These are phyloP conservation scores for Thalassarche chlororhynchos DNA, from an alignment of 2,113 vertebrate genomes.

Conservation along the genomic window DNA sequence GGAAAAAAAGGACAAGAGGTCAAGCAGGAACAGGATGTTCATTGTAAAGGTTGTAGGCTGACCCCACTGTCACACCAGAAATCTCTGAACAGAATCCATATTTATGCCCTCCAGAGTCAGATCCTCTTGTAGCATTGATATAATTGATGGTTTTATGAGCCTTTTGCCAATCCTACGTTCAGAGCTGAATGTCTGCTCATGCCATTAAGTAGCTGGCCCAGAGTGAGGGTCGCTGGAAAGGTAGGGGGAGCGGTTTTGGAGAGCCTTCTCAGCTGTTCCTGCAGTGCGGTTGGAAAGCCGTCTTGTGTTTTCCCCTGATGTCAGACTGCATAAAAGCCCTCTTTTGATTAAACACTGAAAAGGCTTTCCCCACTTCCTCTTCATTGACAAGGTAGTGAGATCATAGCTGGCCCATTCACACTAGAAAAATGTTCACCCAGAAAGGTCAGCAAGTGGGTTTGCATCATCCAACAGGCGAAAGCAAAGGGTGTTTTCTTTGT, in stretches of 20 bases:
- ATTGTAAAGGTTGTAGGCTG: conserved; percentile 71
- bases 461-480: conserved; percentile 15
- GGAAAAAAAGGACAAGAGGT: conserved; percentile 65
- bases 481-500: conserved; percentile 51
- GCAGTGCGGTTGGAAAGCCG: conserved; percentile 50
- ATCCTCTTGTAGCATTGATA: conserved; percentile 58
- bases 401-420: conserved; percentile 68
- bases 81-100: conserved; percentile 69
- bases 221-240: conserved; percentile 54
- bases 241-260: conserved; percentile 41
- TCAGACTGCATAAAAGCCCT: conserved; percentile 53
- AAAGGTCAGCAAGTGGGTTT: conserved; percentile 62
- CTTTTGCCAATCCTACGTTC: conserved; percentile 43
- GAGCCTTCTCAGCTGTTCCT: conserved; percentile 54
- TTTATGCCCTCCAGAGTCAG: conserved; percentile 60
- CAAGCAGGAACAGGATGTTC: conserved; percentile 66
- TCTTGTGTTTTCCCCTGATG: conserved; percentile 62
- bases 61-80: conserved; percentile 72
- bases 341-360: conserved; percentile 40
- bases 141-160: conserved; percentile 66
- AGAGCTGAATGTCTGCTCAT: conserved; percentile 54
- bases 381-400: conserved; percentile 69
- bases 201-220: conserved; percentile 64
- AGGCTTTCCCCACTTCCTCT: conserved; percentile 53
- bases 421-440: conserved; percentile 63